phyloP scores from a whole-genome alignment of 1,140 invertebrate genomes.

The Atta colombica region DNA sequence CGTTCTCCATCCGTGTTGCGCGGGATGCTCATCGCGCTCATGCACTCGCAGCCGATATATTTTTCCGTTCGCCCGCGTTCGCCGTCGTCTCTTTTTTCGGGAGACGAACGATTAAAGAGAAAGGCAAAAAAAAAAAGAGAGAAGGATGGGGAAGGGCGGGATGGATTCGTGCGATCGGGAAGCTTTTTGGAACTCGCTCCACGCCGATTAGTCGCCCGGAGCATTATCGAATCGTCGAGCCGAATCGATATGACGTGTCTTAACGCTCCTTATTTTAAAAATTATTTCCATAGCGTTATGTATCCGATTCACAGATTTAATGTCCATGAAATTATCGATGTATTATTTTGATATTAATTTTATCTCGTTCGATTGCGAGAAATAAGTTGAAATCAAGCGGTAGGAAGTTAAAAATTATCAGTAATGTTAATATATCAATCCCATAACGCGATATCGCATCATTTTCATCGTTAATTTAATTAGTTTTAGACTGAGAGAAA shows the following conservation, averaged over 20 bases:
- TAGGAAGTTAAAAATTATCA: not conserved
- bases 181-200: constrained; percentile 58
- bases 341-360: not conserved
- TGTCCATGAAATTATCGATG: not conserved
- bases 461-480: constrained; percentile 12
- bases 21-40: constrained; percentile 34
- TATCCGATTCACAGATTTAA: constrained; percentile 16
- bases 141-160: not conserved
- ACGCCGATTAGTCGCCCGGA: constrained; percentile 54
- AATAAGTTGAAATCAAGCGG: not conserved
- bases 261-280: constrained; percentile 23
- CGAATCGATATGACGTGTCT: constrained; percentile 38
- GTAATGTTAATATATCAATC: not conserved
- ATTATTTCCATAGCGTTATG: not conserved
- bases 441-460: not conserved
- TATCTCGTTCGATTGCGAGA: not conserved
- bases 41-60: constrained; percentile 56
- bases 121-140: not conserved
- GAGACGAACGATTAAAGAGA: constrained; percentile 48
- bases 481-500: not conserved
- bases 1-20: constrained; percentile 31
- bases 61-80: constrained; percentile 49
- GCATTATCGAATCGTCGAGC: constrained; percentile 28
- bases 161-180: constrained; percentile 38
- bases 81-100: constrained; percentile 37